These are phyloP conservation scores for Listronotus bonariensis DNA, from an alignment of 1,140 invertebrate genomes.

Conservation along the genomic window DNA sequence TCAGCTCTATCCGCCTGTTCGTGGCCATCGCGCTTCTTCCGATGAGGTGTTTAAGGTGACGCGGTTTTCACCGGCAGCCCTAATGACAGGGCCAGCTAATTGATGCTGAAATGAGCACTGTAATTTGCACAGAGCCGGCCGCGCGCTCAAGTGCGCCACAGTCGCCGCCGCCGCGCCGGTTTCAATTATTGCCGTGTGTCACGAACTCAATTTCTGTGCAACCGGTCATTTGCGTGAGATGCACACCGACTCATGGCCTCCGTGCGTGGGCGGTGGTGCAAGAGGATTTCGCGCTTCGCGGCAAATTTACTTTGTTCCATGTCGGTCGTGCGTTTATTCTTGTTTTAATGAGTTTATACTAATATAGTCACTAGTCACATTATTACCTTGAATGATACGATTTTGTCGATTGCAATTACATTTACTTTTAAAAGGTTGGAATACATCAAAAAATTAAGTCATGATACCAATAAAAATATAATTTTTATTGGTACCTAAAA, in stretches of 20 bases:
- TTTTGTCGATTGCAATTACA: too few species aligned
- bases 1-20: neutral
- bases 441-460: too few species aligned
- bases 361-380: slow-evolving; percentile 24
- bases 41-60: slow-evolving; percentile 28
- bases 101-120: slow-evolving; percentile 51
- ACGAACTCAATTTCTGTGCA: slow-evolving; percentile 52
- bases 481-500: too few species aligned
- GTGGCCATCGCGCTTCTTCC: slow-evolving; percentile 4
- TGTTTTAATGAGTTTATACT: slow-evolving; percentile 29
- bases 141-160: slow-evolving; percentile 40
- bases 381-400: neutral
- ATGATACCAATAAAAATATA: too few species aligned
- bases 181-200: slow-evolving; percentile 52
- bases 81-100: slow-evolving; percentile 53
- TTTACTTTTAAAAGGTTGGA: too few species aligned
- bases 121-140: slow-evolving; percentile 46
- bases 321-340: slow-evolving; percentile 29
- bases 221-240: slow-evolving; percentile 47
- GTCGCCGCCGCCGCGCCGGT: slow-evolving; percentile 24
- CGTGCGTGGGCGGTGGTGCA: slow-evolving; percentile 37
- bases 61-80: slow-evolving; percentile 43
- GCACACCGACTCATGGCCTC: neutral
- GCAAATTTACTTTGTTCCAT: slow-evolving; percentile 33
- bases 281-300: slow-evolving; percentile 38